A percentile compares a stretch with the other conserved stretches of the same genome.
These are phyloP conservation scores for Galaxias olidus DNA, from an alignment of 2,797 vertebrate species.

Conservation along the genomic window DNA sequence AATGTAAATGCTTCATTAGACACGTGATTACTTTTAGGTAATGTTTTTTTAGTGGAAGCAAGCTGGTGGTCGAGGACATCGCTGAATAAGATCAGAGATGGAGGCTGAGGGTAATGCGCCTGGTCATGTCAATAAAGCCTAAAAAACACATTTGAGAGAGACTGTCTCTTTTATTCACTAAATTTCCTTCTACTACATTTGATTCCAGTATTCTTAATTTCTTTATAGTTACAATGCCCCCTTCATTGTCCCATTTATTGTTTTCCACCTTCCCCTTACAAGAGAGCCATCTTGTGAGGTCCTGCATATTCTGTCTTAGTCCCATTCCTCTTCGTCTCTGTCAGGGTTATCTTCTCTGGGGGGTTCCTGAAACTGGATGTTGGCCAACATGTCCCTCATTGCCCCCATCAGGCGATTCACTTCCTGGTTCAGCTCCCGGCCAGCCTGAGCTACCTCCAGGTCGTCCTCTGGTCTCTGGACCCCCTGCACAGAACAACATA, in stretches of 20 bases:
- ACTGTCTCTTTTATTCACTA: too few relatives aligned
- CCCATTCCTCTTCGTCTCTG: conserved; percentile 86
- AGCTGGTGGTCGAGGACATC: too few relatives aligned
- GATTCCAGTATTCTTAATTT: too few relatives aligned
- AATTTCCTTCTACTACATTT: too few relatives aligned
- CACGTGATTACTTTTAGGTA: too few relatives aligned
- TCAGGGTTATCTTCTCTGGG: conserved; percentile 87
- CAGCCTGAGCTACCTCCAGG: conserved; percentile 82
- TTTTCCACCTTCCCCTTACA: background rate
- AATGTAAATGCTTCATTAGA: too few relatives aligned
- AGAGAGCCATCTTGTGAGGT: background rate
- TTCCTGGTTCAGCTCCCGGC: conserved; percentile 89
- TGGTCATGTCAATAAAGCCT: too few relatives aligned
- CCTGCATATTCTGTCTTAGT: conserved; percentile 67
- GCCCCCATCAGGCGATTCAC: conserved; percentile 95
- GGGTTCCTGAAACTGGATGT: conserved; percentile 94
- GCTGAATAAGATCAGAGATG: too few relatives aligned
- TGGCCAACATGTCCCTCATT: conserved; percentile 96
- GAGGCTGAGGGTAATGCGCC: too few relatives aligned
- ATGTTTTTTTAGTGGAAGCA: too few relatives aligned
- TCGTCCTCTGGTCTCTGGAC: conserved; percentile 80
- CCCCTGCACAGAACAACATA: conserved; percentile 68
- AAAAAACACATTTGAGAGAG: too few relatives aligned
- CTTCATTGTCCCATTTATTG: background rate
- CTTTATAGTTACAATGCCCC: too few relatives aligned